Base-by-base conservation (phyloP, 2,113 vertebrate genomes). In the Beaufortia kweichowensis region DNA sequence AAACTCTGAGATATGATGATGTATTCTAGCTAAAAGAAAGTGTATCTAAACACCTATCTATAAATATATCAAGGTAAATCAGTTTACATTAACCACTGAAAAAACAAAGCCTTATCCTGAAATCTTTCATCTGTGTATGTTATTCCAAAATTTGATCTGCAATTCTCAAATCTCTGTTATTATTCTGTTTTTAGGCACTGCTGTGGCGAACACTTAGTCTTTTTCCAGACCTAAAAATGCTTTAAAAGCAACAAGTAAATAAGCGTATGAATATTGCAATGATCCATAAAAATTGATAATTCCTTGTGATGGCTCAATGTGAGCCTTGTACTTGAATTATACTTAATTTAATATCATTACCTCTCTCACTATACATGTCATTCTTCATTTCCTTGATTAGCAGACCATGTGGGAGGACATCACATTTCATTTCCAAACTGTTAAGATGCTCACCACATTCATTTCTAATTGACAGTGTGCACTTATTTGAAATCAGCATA, bases 1-100 rank as follows among this genome's bases (percentile, higher is more conserved):
- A 33, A 31, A 61, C 53, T 71, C 14, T 57, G 9, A 57, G 14
- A 60, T 61, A 73, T 61, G 68, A 71, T 21, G 68, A 71, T 41
- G 26, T 31, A 61, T 73, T 39, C 14, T 35, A 61, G 15, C 41
- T 21, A 46, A 21, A 57, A 57, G 7, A 1, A 41, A 39, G 12
- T 28, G 21, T 21, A 53, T 53, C n/a, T 14, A 4, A 46, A 17
- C 43, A 46, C 48, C 17, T 2, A 53, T n/a, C 19, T 53, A 53
- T 21, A 53, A 21, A 53, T 21, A 53, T 7, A 19, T 7, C 48
- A 53, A 53, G 6, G 17, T n/a, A 19, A 53, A n/a, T 19, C 21
- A 9, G 19, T 53, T 53, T 21, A 15, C 48, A 53, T 21, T 21
- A 21, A 8, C 8, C 19, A 53, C 19, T 46, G 3, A 50, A 21